Percentiles rank a stretch among this genome's conserved stretches.
These are phyloP conservation scores for Ecdyonurus torrentis DNA, from an alignment of 2,888 invertebrate species.

Conservation along the genomic window DNA sequence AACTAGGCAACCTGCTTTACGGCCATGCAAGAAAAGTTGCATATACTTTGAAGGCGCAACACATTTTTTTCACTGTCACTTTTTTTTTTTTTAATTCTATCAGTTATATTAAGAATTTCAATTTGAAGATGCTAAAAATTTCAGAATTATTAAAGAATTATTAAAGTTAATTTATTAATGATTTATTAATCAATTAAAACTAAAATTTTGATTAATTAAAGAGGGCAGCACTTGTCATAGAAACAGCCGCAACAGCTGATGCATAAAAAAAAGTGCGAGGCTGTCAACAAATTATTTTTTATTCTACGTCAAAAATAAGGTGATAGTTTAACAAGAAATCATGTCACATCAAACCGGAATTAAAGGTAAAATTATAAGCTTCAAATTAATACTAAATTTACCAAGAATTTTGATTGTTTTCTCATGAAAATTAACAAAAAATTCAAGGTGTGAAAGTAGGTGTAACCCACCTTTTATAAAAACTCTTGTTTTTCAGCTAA, in stretches of 20 bases:
- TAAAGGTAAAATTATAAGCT: constrained; percentile 40
- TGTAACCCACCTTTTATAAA: constrained; percentile 7
- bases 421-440: constrained; percentile 5
- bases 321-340: constrained; percentile 17
- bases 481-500: constrained; percentile 45
- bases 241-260: not conserved
- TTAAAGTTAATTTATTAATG: no score
- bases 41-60: no score
- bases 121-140: no score
- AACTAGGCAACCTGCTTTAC: no score
- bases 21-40: no score
- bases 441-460: no score
- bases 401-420: not conserved
- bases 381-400: constrained; percentile 5
- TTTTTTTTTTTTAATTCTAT: no score
- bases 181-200: no score
- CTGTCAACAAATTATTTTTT: not conserved
- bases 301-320: not conserved
- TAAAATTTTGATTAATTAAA: not conserved
- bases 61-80: no score
- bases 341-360: constrained; percentile 90
- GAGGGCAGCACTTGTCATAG: not conserved
- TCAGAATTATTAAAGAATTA: no score
- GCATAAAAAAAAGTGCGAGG: not conserved
- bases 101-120: no score